These are phyloP conservation scores for Dromius quadrimaculatus DNA, from an alignment of 2,888 invertebrate species.

Conservation along the genomic window DNA sequence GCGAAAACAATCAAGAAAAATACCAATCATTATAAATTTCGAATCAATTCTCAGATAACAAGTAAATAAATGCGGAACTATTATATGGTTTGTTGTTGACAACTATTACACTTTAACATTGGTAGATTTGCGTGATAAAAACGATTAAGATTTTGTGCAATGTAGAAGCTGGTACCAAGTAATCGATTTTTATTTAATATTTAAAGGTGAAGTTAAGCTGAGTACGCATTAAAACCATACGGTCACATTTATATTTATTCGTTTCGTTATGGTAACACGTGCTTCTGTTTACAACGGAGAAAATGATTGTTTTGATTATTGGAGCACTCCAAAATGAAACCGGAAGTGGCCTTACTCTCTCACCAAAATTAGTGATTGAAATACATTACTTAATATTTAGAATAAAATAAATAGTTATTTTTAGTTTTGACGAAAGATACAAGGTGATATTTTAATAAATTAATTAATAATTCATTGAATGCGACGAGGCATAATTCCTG, in stretches of 20 bases:
- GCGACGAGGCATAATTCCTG: too few relatives aligned
- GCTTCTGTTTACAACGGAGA: slow-evolving; percentile 17
- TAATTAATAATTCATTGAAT: too few relatives aligned
- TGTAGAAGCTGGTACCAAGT: slow-evolving; percentile 38
- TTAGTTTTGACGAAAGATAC: too few relatives aligned
- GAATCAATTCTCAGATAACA: not conserved
- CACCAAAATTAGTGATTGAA: too few relatives aligned
- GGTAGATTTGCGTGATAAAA: slow-evolving; percentile 16
- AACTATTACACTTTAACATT: slow-evolving; percentile 7
- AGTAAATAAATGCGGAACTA: not conserved
- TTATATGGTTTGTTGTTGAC: not conserved
- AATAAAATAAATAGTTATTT: too few relatives aligned
- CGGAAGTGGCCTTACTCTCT: too few relatives aligned
- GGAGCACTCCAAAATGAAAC: not conserved
- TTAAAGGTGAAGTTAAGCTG: slow-evolving; percentile 20
- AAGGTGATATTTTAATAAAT: too few relatives aligned
- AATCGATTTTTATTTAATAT: slow-evolving; percentile 46
- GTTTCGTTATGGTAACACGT: slow-evolving; percentile 16
- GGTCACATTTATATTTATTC: slow-evolving; percentile 10
- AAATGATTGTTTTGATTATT: slow-evolving; percentile 5
- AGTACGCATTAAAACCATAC: too few relatives aligned
- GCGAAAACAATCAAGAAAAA: slow-evolving; percentile 20
- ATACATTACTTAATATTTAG: too few relatives aligned
- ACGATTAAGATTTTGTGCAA: slow-evolving; percentile 34
- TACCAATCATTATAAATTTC: not conserved